These are phyloP conservation scores for Leguminivora glycinivorella DNA, from an alignment of 1,140 invertebrate genomes.

Conservation along the genomic window DNA sequence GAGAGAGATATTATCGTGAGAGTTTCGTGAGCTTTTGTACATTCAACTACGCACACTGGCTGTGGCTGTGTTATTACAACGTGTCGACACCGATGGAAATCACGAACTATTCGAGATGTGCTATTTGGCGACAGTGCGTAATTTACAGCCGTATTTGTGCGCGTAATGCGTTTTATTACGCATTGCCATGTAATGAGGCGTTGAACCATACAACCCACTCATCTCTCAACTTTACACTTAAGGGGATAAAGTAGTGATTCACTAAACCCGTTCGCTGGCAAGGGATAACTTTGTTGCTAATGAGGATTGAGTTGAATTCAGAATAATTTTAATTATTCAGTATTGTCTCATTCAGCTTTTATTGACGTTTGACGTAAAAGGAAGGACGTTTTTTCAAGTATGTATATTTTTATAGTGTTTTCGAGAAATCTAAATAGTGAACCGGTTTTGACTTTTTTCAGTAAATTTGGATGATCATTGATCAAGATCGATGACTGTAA, in stretches of 20 bases:
- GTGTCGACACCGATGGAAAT: constrained; percentile 45
- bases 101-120: constrained; percentile 62
- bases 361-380: neutral
- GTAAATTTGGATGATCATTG: too few species aligned
- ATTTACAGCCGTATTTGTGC: constrained; percentile 66
- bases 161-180: constrained; percentile 67
- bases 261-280: neutral
- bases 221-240: constrained; percentile 31
- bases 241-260: neutral
- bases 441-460: too few species aligned
- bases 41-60: too few species aligned
- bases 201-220: neutral
- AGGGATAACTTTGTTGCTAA: neutral
- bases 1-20: too few species aligned
- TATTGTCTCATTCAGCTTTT: neutral
- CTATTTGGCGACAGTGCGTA: constrained; percentile 73
- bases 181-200: constrained; percentile 46
- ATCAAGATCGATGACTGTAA: too few species aligned
- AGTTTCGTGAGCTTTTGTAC: too few species aligned
- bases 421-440: too few species aligned
- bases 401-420: too few species aligned
- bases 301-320: neutral
- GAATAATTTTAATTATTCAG: neutral
- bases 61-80: too few species aligned
- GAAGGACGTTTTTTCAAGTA: neutral